Percentiles rank a stretch among this genome's conserved stretches.
These are phyloP conservation scores for Podarcis cretensis DNA, from an alignment of 2,113 vertebrate genomes.

Conservation along the genomic window DNA sequence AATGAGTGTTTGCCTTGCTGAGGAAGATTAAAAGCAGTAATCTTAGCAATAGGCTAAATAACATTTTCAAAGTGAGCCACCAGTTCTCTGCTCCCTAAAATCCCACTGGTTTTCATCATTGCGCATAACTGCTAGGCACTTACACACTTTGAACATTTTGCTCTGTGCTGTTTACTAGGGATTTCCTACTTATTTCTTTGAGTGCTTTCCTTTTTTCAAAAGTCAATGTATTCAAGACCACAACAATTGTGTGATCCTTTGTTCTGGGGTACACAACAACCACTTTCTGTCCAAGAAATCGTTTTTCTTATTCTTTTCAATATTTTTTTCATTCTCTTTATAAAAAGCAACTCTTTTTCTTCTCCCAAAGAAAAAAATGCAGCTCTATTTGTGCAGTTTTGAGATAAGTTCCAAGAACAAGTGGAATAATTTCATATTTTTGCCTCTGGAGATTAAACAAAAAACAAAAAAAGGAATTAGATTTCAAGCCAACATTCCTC, in stretches of 20 bases:
- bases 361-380: background rate
- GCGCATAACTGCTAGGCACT: background rate
- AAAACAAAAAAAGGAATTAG: slow-evolving; percentile 20
- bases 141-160: background rate
- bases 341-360: slow-evolving; percentile 27
- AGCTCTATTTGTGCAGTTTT: slow-evolving; percentile 22
- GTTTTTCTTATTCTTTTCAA: background rate
- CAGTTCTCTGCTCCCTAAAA: background rate
- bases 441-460: slow-evolving; percentile 31
- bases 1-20: background rate
- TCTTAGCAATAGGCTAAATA: slow-evolving; percentile 1
- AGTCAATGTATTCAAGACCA: slow-evolving; percentile 10
- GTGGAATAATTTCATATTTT: slow-evolving; percentile 23
- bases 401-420: slow-evolving; percentile 29
- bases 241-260: background rate
- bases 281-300: background rate
- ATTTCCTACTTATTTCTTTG: slow-evolving; percentile 21
- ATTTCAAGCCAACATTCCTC: slow-evolving; percentile 22
- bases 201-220: background rate
- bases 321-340: background rate
- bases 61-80: background rate
- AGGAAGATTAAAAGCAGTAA: background rate
- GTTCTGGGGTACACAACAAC: slow-evolving; percentile 15
- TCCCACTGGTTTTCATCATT: background rate
- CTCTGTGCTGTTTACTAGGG: background rate